Evolutionary conservation across 2,113 vertebrate genomes (phyloP), one percentile per base, ranked within the genome.

Genomic region (Chrysemys picta): DNA sequence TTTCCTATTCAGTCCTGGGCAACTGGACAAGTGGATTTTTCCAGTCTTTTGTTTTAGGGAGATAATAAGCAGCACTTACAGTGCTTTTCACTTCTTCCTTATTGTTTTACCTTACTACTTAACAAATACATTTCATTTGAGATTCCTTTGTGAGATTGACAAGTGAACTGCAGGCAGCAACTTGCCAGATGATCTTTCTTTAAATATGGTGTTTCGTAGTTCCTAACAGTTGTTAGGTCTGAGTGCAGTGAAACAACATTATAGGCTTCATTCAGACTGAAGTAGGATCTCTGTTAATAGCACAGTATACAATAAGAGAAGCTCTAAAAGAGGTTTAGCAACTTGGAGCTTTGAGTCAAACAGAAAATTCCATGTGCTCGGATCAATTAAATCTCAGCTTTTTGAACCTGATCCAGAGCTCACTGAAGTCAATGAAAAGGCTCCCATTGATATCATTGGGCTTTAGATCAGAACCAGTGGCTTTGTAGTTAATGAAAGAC

Each of bases 251-350:
- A 92, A 91, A 94, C 88, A 96, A 87, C 65, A 50, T 80, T 38
- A 82, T 91, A 95, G 54, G 93, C 94, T 82, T 82, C 91, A 89
- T 97, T 95, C 69, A 95, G 95, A 95, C 93, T 89, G 87, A 95
- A 91, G 31, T 82, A 72, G 91, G 81, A 94, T 95, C 92, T 94
- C 80, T 95, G 53, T 89, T 85, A 59, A 81, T 82, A 89, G 59
- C 84, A 29, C 42, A 87, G 81, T 31, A 59, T 54, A 65, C 91
- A 31, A 22, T 56, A 52, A 78, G 62, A 90, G 88, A 95, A 95
- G 85, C 88, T 97, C 91, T 95, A 96, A 92, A 87, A 94, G 76
- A 92, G 84, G 84, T 78, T 8, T 97, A 95, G 93, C 88, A 96
- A 87, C 94, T 62, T 92, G 78, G 91, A 94, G 82, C 56, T 91